These are phyloP conservation scores for Percina caprodes DNA, from an alignment of 2,113 vertebrate species.

Conservation along the genomic window DNA sequence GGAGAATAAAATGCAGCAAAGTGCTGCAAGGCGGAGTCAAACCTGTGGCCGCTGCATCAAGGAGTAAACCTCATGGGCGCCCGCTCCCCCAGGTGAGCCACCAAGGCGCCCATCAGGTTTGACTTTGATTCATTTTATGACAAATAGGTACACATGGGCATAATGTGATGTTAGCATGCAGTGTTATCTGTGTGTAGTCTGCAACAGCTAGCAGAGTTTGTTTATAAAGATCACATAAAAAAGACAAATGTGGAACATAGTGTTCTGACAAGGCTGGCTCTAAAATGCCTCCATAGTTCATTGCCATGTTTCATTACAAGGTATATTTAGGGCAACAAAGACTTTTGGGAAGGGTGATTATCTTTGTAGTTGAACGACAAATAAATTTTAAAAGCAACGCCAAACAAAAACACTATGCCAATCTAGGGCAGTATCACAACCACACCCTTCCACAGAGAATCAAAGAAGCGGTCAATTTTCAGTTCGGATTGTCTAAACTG, in stretches of 20 bases:
- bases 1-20: too few relatives aligned
- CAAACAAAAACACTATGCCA: background rate
- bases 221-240: background rate
- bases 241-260: background rate
- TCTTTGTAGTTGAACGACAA: background rate
- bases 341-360: background rate
- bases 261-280: background rate
- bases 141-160: background rate
- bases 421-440: constrained; percentile 1
- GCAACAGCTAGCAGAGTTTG: background rate
- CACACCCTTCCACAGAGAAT: constrained; percentile 32
- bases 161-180: background rate
- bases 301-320: background rate
- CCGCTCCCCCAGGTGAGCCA: too few relatives aligned
- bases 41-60: too few relatives aligned
- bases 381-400: background rate
- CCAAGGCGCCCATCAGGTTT: too few relatives aligned
- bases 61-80: too few relatives aligned
- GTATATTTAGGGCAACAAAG: background rate
- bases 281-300: background rate
- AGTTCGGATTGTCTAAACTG: background rate
- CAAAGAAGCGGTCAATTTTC: background rate
- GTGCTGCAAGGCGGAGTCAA: too few relatives aligned
- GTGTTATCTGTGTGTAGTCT: background rate
- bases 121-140: too few relatives aligned